Conservation (phyloP, 2,888 invertebrate genomes). For the Nysson spinosus region DNA sequence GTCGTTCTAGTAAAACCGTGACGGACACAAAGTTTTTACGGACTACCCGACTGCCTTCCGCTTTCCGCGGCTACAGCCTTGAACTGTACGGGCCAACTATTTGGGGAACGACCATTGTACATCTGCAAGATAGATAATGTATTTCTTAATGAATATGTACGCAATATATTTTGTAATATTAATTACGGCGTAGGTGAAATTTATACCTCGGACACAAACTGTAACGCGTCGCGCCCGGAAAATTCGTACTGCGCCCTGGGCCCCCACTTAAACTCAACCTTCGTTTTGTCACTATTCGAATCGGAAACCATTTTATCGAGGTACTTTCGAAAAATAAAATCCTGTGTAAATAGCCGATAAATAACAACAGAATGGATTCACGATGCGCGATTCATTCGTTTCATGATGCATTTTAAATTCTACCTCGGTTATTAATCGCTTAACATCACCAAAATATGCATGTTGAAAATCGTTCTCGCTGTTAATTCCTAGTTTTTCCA, state of each 20-base stretch:
- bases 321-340: conserved; percentile 69
- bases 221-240: conserved; percentile 77
- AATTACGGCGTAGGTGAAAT: neutral
- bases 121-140: conserved; percentile 52
- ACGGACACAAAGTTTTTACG: too few species aligned
- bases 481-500: conserved; percentile 77
- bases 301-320: conserved; percentile 63
- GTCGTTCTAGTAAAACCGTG: too few species aligned
- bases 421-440: conserved; percentile 60
- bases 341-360: conserved; percentile 66
- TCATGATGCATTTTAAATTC: conserved; percentile 3
- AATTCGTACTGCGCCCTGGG: conserved; percentile 79
- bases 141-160: neutral
- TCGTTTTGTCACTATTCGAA: conserved; percentile 76
- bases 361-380: neutral
- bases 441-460: conserved; percentile 66
- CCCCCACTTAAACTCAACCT: conserved; percentile 79
- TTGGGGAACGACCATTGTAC: conserved; percentile 52
- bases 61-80: conserved; percentile 9
- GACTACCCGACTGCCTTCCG: conserved; percentile 6
- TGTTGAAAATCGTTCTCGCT: conserved; percentile 70
- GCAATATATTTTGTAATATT: neutral
- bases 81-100: conserved; percentile 62
- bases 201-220: conserved; percentile 80
- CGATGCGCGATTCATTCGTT: neutral